phyloP scores from a whole-genome alignment of 2,797 vertebrate species.

The Poeciliopsis presidionis region DNA sequence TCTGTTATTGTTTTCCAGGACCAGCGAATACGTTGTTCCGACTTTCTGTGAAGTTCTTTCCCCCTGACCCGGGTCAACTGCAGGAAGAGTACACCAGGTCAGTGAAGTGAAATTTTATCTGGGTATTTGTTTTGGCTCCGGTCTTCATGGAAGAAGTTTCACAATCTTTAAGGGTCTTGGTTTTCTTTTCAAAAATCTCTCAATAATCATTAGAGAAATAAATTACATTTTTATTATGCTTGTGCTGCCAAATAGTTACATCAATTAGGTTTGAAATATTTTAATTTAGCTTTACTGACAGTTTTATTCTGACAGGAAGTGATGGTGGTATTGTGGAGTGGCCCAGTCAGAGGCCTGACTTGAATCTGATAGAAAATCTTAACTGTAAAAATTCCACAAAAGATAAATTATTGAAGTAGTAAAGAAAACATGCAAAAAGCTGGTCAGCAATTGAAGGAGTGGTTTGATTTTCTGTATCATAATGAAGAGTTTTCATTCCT shows the following conservation, averaged over 20 bases:
- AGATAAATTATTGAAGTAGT: neutral
- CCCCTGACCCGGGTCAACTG: constrained; percentile 96
- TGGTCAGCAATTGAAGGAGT: neutral
- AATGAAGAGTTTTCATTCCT: neutral
- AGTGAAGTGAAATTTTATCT: constrained; percentile 51
- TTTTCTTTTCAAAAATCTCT: neutral
- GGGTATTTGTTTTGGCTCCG: constrained; percentile 34
- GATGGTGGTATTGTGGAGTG: neutral
- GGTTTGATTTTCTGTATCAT: neutral
- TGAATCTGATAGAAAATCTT: neutral
- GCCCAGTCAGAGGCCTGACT: neutral
- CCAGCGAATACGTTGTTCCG: constrained; percentile 89
- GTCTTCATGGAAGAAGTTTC: constrained; percentile 17
- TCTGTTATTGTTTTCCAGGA: constrained; percentile 77
- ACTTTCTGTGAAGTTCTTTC: constrained; percentile 97
- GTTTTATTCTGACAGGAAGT: neutral
- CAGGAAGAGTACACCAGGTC: constrained; percentile 96
- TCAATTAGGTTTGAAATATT: neutral
- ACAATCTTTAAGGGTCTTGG: constrained; percentile 8
- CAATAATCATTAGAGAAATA: neutral
- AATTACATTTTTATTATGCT: neutral
- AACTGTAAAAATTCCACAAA: neutral
- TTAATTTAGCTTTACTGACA: neutral
- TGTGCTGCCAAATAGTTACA: neutral
- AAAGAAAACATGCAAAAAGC: neutral